These are phyloP conservation scores for Euzophera pinguis DNA, from an alignment of 2,888 invertebrate genomes.

Conservation along the genomic window DNA sequence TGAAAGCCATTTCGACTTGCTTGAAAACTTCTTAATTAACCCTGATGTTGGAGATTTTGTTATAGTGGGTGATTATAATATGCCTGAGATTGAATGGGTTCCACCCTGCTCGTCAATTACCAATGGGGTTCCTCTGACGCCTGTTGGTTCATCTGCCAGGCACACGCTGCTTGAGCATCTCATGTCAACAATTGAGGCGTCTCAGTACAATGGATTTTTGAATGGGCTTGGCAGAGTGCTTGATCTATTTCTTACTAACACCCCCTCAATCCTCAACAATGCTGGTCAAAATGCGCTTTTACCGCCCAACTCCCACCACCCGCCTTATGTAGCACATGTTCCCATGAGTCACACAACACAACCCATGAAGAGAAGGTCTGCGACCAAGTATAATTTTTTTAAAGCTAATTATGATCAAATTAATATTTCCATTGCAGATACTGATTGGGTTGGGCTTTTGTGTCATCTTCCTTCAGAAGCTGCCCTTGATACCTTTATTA, in stretches of 20 bases:
- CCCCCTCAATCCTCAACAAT: neutral
- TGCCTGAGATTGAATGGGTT: neutral
- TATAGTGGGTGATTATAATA: neutral
- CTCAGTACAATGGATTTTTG: neutral
- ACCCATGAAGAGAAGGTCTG: neutral
- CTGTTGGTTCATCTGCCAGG: neutral
- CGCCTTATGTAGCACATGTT: neutral
- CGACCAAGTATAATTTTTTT: neutral
- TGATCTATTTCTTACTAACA: neutral
- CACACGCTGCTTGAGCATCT: neutral
- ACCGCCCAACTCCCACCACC: neutral
- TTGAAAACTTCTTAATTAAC: neutral
- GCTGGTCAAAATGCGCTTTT: neutral
- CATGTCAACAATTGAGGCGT: neutral
- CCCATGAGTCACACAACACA: neutral
- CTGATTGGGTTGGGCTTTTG: neutral
- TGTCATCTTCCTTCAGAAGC: neutral
- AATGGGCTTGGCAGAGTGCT: neutral
- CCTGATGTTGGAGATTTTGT: neutral
- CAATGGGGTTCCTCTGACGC: neutral
- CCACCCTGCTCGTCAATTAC: neutral
- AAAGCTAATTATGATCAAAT: neutral
- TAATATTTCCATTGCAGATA: neutral
- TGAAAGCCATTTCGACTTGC: neutral
- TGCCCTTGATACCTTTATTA: neutral